Evolutionary conservation across 1,140 invertebrate genomes (phyloP).

Genomic region (Euwallacea similis): DNA sequence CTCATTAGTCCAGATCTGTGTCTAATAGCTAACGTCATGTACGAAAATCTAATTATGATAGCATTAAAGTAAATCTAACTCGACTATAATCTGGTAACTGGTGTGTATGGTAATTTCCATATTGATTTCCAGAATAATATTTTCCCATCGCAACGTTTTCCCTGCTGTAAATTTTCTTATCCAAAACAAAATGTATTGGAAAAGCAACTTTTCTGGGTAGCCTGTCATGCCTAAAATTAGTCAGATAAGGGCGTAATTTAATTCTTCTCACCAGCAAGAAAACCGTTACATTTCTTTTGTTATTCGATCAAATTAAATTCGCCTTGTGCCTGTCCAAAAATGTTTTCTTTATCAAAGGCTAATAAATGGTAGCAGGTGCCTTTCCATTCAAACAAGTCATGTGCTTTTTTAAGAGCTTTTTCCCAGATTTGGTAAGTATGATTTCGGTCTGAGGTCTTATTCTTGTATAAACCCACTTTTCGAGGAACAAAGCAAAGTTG

Average conservation of each 20-base stretch:
- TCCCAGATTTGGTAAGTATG: too few relatives aligned
- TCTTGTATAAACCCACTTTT: too few relatives aligned
- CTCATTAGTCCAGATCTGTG: constrained; percentile 19
- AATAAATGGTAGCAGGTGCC: constrained; percentile 2
- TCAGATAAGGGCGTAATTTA: background rate
- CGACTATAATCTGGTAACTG: background rate
- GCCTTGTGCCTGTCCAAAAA: background rate
- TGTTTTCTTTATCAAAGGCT: background rate
- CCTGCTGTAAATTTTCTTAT: too few relatives aligned
- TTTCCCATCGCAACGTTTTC: background rate
- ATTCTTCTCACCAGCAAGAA: constrained; percentile 3
- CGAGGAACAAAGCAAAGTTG: too few relatives aligned
- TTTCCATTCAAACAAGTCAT: too few relatives aligned
- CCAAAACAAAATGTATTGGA: background rate
- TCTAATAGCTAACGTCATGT: constrained; percentile 23
- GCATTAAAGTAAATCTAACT: constrained; percentile 4
- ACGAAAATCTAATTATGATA: constrained; percentile 10
- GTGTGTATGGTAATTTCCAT: background rate
- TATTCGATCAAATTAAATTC: background rate
- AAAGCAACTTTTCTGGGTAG: background rate
- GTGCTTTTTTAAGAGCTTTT: too few relatives aligned
- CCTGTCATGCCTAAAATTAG: background rate
- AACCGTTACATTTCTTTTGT: background rate
- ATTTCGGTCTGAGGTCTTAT: too few relatives aligned
- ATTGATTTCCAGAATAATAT: constrained; percentile 1